Conservation (phyloP, 2,888 invertebrate species). For the Oscheius sp. region DNA sequence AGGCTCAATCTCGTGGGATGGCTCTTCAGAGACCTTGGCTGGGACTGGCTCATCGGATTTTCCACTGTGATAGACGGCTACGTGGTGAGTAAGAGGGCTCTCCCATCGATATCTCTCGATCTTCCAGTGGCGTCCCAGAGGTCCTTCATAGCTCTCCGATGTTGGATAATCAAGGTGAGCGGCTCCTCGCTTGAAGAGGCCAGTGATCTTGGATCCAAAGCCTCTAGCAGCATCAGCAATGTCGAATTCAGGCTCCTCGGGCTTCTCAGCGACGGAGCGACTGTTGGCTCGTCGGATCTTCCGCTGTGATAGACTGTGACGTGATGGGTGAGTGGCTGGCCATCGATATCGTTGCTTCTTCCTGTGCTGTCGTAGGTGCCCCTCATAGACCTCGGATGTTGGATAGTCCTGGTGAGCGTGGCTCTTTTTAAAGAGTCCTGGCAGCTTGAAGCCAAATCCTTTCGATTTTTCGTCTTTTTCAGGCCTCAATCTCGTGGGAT, state of each 20-base stretch:
- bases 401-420: slow-evolving; percentile 46
- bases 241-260: slow-evolving; percentile 14
- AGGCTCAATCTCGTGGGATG: slow-evolving; percentile 16
- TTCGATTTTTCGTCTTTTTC: background rate
- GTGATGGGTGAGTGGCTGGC: slow-evolving; percentile 36
- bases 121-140: slow-evolving; percentile 19
- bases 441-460: slow-evolving; percentile 28
- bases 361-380: slow-evolving; percentile 38
- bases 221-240: slow-evolving; percentile 26
- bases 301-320: slow-evolving; percentile 44
- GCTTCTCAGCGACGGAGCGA: background rate
- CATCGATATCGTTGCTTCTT: slow-evolving; percentile 32
- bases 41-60: slow-evolving; percentile 5
- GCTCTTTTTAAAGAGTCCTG: slow-evolving; percentile 40
- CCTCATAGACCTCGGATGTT: slow-evolving; percentile 36
- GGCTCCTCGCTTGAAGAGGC: slow-evolving; percentile 33
- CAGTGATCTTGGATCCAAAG: slow-evolving; percentile 27
- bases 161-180: slow-evolving; percentile 40
- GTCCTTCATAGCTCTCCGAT: slow-evolving; percentile 39
- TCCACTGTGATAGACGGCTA: slow-evolving; percentile 33
- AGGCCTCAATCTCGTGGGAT: background rate
- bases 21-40: slow-evolving; percentile 6
- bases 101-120: background rate
- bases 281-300: slow-evolving; percentile 27
- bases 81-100: slow-evolving; percentile 8